Base-by-base conservation (phyloP, 2,888 invertebrate genomes). In the Caenorhabditis sinica region DNA sequence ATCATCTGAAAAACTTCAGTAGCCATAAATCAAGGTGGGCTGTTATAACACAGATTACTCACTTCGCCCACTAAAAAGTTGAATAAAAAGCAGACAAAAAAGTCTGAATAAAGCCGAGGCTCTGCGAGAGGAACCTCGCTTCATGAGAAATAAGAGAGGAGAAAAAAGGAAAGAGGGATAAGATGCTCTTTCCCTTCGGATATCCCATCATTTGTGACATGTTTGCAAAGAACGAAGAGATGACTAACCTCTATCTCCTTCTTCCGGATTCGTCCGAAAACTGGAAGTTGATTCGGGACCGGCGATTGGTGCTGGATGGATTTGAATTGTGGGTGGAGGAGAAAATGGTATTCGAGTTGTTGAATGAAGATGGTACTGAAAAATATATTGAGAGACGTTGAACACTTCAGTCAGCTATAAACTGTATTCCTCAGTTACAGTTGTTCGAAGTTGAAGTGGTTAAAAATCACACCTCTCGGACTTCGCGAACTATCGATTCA, bases 211-310 rank as follows among this genome's bases (percentile, higher is more conserved):
- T 75, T 82, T 76, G 69, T 82, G 82, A 82, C 82, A 82, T 82
- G 72, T 82, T 82, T 82, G 45, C 82, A 63, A 13, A 40, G 40
- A 40, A 4, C 33, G 9, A 60, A 69, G 49, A 56, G 45, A 20
- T 49, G 11, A 56, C 73, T 73, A 66, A 81, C 80, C 80, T 53
- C 73, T 66, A 73, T 81, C 58, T 45, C 33, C 80, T 40, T 82
- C 76, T 61, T 76, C 76, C 60, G 76, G 63, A 72, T 51, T 75
- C 15, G 76, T 83, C 53, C 76, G 76, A 40, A 83, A 77, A 74
- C 83, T 83, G 53, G 84, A 84, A 36, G 84, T 84, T n/a, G 87
- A 86, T 65, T 86, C 88, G 25, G 83, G 85, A 56, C 81, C 85
- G 49, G 88, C 88, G 51, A 88, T 86, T 25, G 88, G 88, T 9